Base-by-base conservation (phyloP, 2,797 vertebrate species). In the Poecilia gillii region DNA sequence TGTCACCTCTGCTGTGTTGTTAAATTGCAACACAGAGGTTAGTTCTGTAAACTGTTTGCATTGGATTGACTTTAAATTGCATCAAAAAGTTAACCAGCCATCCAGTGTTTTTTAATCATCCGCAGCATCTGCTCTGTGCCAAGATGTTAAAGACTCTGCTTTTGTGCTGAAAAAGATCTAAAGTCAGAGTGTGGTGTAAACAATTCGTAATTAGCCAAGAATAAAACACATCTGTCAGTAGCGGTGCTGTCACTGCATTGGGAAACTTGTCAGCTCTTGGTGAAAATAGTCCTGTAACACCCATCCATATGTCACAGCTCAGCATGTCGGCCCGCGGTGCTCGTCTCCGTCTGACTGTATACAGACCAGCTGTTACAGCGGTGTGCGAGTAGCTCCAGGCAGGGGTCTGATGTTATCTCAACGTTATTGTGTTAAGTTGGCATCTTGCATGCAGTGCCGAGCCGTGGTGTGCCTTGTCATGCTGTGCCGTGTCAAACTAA, bases 351-450 rank as follows among this genome's bases (percentile, higher is more conserved):
- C 85, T 81, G 71, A 80, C 73, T 88, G 71, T 84, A 83, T 85
- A 64, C 77, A 72, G 83, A 84, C 73, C 91, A 91, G 88, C 84
- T 91, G 92, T 88, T 92, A 49, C 83, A 84, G 78, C 25, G 72
- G 81, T 70, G 85, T 66, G 80, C 9, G 79, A 88, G 86, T 33
- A 41, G 47, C 87, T 88, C 68, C 79, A 88, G 73, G 82, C 72
- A 13, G 90, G 86, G 83, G 86, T 87, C 89, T 84, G 77, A 81
- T 91, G 89, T 91, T 86, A 90, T 87, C 78, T 81, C 75, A 86
- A 90, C 49, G 25, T 75, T 71, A 89, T 85, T 90, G 90, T 91
- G 90, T 92, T 89, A 90, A 90, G 88, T 88, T 88, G 84, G 85
- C 87, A 81, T 81, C 86, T 87, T 16, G 53, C 91, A 91, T 78